A percentile compares a stretch with the other conserved stretches of the same genome.
Conservation (phyloP, 2,113 vertebrate species). For the Romanogobio albipinnatus region DNA sequence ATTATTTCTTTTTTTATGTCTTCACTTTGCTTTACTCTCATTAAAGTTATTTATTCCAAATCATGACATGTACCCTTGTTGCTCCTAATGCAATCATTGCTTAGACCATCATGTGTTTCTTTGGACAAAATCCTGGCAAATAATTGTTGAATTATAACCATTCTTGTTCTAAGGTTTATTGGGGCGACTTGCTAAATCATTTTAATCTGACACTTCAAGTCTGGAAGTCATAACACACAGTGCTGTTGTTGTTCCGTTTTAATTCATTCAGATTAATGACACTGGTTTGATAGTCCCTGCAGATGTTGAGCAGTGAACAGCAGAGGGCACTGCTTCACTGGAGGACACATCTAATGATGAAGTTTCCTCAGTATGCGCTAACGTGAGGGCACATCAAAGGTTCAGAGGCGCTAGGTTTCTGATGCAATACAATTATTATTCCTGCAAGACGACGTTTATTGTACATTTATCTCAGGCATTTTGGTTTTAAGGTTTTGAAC, state of each 20-base stretch:
- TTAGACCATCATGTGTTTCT: background rate
- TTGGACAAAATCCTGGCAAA: background rate
- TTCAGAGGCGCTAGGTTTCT: conserved; percentile 30
- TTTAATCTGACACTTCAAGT: background rate
- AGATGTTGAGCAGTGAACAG: conserved; percentile 45
- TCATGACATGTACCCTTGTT: background rate
- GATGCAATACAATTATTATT: conserved; percentile 49
- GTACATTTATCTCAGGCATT: conserved; percentile 5
- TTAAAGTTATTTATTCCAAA: conserved; percentile 56
- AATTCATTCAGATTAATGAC: conserved; percentile 9
- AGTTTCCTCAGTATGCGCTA: background rate
- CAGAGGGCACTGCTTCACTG: conserved; percentile 65
- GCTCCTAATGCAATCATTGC: background rate
- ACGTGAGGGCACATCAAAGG: conserved; percentile 23
- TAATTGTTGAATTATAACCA: background rate
- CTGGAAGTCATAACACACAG: background rate
- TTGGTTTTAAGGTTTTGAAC: conserved; percentile 18
- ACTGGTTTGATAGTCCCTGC: background rate
- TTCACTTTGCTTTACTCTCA: conserved; percentile 69
- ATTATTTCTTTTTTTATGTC: background rate
- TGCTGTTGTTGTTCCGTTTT: conserved; percentile 2
- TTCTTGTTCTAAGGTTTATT: background rate
- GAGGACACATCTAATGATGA: conserved; percentile 6
- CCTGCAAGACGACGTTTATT: conserved; percentile 32
- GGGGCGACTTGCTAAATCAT: background rate